A percentile compares a stretch with the other conserved stretches of the same genome.
phyloP scores from a whole-genome alignment of 2,797 vertebrate genomes.

The Syndactyla subalaris region DNA sequence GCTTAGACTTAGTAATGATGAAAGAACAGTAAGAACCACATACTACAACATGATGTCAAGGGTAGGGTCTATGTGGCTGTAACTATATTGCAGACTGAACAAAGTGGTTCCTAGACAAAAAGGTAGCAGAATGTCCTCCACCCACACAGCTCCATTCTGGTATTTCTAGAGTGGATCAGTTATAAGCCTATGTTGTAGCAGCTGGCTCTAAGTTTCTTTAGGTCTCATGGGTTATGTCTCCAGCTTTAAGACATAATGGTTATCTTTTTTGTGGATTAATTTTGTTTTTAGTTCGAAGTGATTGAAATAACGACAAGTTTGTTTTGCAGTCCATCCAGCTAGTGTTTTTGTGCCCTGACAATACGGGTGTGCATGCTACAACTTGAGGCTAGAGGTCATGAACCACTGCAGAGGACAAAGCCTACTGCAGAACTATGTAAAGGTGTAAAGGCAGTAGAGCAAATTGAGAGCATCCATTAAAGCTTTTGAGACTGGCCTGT shows the following conservation, averaged over 20 bases:
- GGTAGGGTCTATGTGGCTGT: background rate
- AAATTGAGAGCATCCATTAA: background rate
- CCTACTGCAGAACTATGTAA: background rate
- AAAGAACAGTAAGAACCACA: background rate
- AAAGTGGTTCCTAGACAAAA: background rate
- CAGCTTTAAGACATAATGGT: background rate
- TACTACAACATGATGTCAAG: background rate
- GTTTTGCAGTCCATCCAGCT: background rate
- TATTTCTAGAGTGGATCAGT: background rate
- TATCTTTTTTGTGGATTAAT: background rate
- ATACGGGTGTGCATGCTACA: background rate
- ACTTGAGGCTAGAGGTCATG: background rate
- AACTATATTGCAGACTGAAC: background rate
- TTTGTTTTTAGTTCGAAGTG: background rate
- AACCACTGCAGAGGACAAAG: background rate
- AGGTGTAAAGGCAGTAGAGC: background rate
- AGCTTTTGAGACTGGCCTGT: background rate
- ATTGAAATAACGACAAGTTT: background rate
- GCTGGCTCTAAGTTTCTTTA: background rate
- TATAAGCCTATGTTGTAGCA: accelerated
- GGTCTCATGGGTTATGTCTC: background rate
- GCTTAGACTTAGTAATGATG: background rate
- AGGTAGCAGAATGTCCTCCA: background rate
- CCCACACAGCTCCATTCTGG: accelerated
- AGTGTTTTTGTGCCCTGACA: background rate